Evolutionary conservation across 2,797 vertebrate genomes (phyloP), one percentile per base, ranked within the genome.

Genomic region (Danio jaintianensis): DNA sequence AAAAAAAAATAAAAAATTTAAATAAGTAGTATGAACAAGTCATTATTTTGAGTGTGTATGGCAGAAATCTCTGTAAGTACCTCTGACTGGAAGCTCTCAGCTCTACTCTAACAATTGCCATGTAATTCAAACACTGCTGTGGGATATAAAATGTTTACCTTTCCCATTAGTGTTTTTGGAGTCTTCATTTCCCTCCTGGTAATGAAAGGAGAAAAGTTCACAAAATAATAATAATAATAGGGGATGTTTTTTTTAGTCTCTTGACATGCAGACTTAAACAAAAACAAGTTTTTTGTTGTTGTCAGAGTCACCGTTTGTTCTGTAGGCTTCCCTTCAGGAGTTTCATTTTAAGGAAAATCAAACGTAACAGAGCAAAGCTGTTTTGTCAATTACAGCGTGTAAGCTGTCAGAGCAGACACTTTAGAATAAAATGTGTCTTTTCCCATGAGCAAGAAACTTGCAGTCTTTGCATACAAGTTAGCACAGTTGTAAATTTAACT

Each of bases 331-430:
- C 69, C 38, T 73, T 73, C 43, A 73, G 55, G 55, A 61, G 55
- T 36, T 73, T 72, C 18, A 47, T 73, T 59, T 73, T 15, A 72
- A 22, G 52, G 18, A 56, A 59, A 73, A 59, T 73, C 71, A 73
- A 73, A 73, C 9, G 22, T 36, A 73, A 47, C 40, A 36, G 71
- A 61, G 71, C 20, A 59, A 73, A 58, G 53, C 71, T 73, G 55
- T 59, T 73, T 73, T 73, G 71, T 73, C 71, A 73, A 73, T 73
- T 73, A 73, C 42, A 61, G 71, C 40, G 47, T 58, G 55, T 59
- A 61, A 73, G 20, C 71, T 58, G 55, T 73, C 69, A 72, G 38
- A 56, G 20, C 52, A 72, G 69, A 72, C 69, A 43, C 18, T 73
- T 73, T 36, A 47, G 55, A 36, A 73, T 73, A 47, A 58, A 73